A percentile compares a stretch with the other conserved stretches of the same genome.
These are phyloP conservation scores for Donacobius atricapilla DNA, from an alignment of 2,113 vertebrate species.

Conservation along the genomic window DNA sequence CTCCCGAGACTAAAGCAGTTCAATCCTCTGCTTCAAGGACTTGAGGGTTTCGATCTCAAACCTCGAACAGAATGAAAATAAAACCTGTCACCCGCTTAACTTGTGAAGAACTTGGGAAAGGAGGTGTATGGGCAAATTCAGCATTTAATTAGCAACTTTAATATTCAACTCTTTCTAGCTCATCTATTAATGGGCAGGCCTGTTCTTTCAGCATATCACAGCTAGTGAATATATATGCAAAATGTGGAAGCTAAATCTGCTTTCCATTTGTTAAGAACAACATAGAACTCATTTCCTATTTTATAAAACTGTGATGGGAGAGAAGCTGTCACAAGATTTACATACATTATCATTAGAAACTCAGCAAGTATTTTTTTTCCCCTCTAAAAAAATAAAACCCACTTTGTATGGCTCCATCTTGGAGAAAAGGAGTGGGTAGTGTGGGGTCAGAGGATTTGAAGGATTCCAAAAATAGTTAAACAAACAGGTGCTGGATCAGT, in stretches of 20 bases:
- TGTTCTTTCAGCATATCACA: background rate
- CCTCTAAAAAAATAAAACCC: background rate
- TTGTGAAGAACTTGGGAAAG: background rate
- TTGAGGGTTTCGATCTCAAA: background rate
- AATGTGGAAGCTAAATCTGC: background rate
- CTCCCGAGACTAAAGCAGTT: fast-evolving
- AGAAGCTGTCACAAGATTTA: constrained; percentile 2
- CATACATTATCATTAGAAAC: constrained; percentile 8
- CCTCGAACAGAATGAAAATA: background rate
- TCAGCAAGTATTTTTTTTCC: background rate
- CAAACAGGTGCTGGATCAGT: constrained; percentile 30
- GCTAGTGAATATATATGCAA: background rate
- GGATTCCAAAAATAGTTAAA: background rate
- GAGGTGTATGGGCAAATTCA: background rate
- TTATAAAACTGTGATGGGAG: background rate
- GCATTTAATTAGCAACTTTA: constrained; percentile 10
- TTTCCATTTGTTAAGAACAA: constrained; percentile 6
- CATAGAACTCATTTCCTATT: background rate
- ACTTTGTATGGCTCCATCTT: background rate
- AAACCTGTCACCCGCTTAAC: background rate
- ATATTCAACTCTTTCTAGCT: background rate
- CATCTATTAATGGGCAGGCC: background rate
- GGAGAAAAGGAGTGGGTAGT: background rate
- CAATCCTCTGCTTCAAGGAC: background rate
- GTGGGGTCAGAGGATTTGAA: background rate